Percentiles rank a stretch among this genome's conserved stretches.
These are phyloP conservation scores for Euglossa dilemma DNA, from an alignment of 1,140 invertebrate species.

Conservation along the genomic window DNA sequence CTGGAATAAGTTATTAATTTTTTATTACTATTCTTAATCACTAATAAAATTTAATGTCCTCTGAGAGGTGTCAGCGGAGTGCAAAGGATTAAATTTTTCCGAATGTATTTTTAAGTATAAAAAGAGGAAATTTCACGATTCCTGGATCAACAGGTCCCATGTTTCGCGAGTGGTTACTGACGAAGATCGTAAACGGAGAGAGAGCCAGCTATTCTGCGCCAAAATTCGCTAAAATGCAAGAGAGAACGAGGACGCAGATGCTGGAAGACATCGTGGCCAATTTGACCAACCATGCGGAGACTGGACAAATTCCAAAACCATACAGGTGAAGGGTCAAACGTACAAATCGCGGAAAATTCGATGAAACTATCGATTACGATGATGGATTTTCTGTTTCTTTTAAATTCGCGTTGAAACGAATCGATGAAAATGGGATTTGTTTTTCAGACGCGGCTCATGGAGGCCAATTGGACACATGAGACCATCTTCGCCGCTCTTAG, in stretches of 20 bases:
- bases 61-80: too few species aligned
- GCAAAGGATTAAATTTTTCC: too few species aligned
- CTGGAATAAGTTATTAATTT: too few species aligned
- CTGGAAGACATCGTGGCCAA: conserved; percentile 97
- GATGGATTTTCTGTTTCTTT: background rate
- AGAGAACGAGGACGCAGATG: conserved; percentile 95
- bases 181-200: conserved; percentile 99
- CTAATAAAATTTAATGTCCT: too few species aligned
- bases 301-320: conserved; percentile 97
- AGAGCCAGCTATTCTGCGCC: conserved; percentile 97
- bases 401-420: too few species aligned
- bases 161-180: conserved; percentile 96
- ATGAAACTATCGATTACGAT: background rate
- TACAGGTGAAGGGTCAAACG: conserved; percentile 86
- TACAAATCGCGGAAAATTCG: background rate
- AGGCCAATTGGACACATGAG: conserved; percentile 97
- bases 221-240: conserved; percentile 97
- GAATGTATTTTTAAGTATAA: too few species aligned
- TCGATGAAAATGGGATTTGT: background rate
- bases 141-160: conserved; percentile 80
- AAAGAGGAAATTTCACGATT: background rate
- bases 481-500: conserved; percentile 94
- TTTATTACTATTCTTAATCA: too few species aligned
- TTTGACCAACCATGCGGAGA: conserved; percentile 96
- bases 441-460: conserved; percentile 90